Evolutionary conservation across 1,140 invertebrate species (phyloP).

Genomic region (Drosophila parvula): DNA sequence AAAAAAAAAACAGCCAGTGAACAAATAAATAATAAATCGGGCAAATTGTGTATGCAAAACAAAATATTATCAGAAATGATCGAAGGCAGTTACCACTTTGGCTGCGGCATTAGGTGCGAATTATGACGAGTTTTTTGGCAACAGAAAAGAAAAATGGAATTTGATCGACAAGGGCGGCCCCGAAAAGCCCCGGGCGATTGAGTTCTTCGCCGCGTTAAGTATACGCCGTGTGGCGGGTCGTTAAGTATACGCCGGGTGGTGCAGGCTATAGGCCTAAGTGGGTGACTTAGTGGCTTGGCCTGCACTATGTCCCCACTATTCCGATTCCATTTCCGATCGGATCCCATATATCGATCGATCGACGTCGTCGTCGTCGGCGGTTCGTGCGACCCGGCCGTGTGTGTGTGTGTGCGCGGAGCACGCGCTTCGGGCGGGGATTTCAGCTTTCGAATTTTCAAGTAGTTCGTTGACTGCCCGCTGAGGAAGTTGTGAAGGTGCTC

Average conservation of each 20-base stretch:
- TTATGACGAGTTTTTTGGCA: conserved; percentile 62
- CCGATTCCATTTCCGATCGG: conserved; percentile 18
- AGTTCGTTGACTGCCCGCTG: conserved; percentile 76
- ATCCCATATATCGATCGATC: conserved; percentile 56
- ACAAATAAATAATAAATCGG: conserved; percentile 65
- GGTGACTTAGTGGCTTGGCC: conserved; percentile 42
- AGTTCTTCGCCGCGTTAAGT: conserved; percentile 30
- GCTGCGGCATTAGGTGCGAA: conserved; percentile 63
- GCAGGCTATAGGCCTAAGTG: conserved; percentile 36
- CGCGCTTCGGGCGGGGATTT: conserved; percentile 72
- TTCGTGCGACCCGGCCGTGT: conserved; percentile 34
- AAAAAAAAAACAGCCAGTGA: not conserved
- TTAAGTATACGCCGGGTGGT: conserved; percentile 60
- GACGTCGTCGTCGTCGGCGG: conserved; percentile 38
- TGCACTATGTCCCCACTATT: conserved; percentile 21
- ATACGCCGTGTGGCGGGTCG: conserved; percentile 52
- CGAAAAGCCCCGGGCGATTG: conserved; percentile 12
- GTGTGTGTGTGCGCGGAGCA: conserved; percentile 51
- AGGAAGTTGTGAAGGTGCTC: conserved; percentile 80
- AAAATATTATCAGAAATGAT: conserved; percentile 77
- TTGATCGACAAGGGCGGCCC: conserved; percentile 33
- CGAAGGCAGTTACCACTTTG: conserved; percentile 63
- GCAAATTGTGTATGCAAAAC: conserved; percentile 66
- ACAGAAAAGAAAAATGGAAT: not conserved
- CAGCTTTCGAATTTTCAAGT: conserved; percentile 82